Percentiles rank a stretch among this genome's conserved stretches.
phyloP scores from a whole-genome alignment of 1,140 invertebrate genomes.

The Eciton burchellii region DNA sequence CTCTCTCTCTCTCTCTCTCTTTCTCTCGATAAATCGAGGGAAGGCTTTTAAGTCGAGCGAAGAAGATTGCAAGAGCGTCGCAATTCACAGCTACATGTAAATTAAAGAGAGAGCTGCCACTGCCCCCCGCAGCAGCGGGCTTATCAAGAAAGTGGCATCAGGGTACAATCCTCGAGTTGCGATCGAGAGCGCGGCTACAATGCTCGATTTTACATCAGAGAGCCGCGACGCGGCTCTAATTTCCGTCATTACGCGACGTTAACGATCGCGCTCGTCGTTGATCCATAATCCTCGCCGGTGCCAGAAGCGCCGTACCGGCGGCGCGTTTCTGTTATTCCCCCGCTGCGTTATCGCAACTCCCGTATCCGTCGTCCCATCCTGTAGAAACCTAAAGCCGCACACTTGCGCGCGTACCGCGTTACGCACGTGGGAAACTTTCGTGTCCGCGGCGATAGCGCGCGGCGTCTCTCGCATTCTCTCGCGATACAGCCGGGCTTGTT shows the following conservation, averaged over 20 bases:
- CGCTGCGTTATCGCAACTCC: conserved; percentile 27
- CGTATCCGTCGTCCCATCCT: not conserved
- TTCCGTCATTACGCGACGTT: too few relatives aligned
- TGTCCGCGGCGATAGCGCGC: conserved; percentile 27
- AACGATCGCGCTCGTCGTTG: conserved; percentile 11
- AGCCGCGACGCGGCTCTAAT: conserved; percentile 12
- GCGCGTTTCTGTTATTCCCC: conserved; percentile 9
- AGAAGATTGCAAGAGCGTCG: not conserved
- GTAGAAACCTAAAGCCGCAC: conserved; percentile 21
- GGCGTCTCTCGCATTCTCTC: conserved; percentile 29
- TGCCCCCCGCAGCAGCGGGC: too few relatives aligned
- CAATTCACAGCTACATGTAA: too few relatives aligned
- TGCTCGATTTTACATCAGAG: too few relatives aligned
- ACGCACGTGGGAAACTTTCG: conserved; percentile 60
- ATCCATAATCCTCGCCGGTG: conserved; percentile 45
- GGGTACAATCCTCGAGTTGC: too few relatives aligned
- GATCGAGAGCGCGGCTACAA: not conserved
- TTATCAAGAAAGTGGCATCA: too few relatives aligned
- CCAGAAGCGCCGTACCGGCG: not conserved
- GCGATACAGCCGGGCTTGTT: conserved; percentile 13
- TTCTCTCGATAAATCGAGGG: not conserved
- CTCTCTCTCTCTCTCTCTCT: too few relatives aligned
- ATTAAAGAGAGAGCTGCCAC: too few relatives aligned
- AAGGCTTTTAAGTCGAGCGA: not conserved
- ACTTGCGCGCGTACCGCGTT: conserved; percentile 8